Evolutionary conservation across 37 sponge, comb jelly and placozoan species (phyloP), one percentile per base, ranked within the genome.

Genomic region (Tethya wilhelma): DNA sequence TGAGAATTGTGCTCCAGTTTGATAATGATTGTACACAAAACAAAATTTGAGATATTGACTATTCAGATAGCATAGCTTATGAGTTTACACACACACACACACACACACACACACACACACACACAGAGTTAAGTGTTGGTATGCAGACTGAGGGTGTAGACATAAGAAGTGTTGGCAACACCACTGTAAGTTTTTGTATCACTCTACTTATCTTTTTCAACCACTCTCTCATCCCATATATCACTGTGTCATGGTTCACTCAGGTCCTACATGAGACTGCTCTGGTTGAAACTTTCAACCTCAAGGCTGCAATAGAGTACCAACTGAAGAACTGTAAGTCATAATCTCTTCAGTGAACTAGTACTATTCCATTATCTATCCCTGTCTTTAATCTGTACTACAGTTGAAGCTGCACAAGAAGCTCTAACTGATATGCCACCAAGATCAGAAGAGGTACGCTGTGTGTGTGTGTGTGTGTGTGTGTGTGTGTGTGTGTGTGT

Each of bases 381-480:
- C 26, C 59, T 9, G 28, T 9, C 59, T 14, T 28, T 28, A 58
- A n/a, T 58, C 59, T 14, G 14, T 57, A 40, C 49, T 46, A 3
- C 57, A 95, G 95, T 41, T 77, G 95, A 91, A 58, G 85, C 92
- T 40, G 99, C 94, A 2, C 89, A 90, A 43, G 96, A 98, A 36
- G 96, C 96, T 12, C 85, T 98, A 0, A 98, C 96, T 60, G 99
- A 98, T 79, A 95, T 98, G 94, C 99, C 99, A 5, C 99, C 99
- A 29, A 77, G 99, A 44, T 56, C 90, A 1, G 99, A 96, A 73
- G 96, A 95, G 89, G 99, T n/a, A n/a, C n/a, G 6, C 14, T 62
- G 25, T 45, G 56, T 72, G 28, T 42, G 33, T 23, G 55, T 72
- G 31, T 72, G 26, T 8, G 28, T 25, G 9, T 19, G n/a, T 62